These are phyloP conservation scores for Typhlichthys subterraneus DNA, from an alignment of 2,797 vertebrate species.

Conservation along the genomic window DNA sequence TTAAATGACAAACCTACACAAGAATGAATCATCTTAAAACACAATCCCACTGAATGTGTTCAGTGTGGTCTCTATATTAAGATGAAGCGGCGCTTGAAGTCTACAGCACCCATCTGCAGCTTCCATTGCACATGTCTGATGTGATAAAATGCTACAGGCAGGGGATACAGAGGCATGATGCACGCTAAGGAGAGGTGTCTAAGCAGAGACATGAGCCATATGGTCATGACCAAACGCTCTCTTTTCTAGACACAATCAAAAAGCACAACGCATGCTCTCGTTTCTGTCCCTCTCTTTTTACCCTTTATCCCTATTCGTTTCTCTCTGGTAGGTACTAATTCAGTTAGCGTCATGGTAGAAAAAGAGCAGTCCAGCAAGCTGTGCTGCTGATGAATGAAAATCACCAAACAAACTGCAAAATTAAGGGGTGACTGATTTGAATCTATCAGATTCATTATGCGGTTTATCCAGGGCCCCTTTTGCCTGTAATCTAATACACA, in stretches of 20 bases:
- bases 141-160: conserved; percentile 43
- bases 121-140: conserved; percentile 39
- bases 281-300: conserved; percentile 43
- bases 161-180: conserved; percentile 19
- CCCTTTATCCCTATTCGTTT: conserved; percentile 28
- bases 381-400: conserved; percentile 56
- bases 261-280: neutral
- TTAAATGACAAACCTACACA: conserved; percentile 61
- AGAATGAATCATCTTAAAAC: conserved; percentile 42
- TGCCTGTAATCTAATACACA: conserved; percentile 73
- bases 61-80: conserved; percentile 56
- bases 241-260: neutral
- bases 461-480: conserved; percentile 62
- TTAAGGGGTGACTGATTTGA: conserved; percentile 75
- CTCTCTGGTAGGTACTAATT: conserved; percentile 58
- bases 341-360: conserved; percentile 67
- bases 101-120: conserved; percentile 53
- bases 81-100: conserved; percentile 55
- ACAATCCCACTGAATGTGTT: conserved; percentile 43
- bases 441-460: conserved; percentile 77
- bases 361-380: conserved; percentile 51
- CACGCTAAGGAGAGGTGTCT: conserved; percentile 15
- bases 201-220: conserved; percentile 29
- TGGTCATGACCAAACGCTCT: conserved; percentile 7
- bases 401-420: conserved; percentile 66